Evolutionary conservation across 2,888 invertebrate species (phyloP).

Genomic region (Drosophila parthenogenetica): DNA sequence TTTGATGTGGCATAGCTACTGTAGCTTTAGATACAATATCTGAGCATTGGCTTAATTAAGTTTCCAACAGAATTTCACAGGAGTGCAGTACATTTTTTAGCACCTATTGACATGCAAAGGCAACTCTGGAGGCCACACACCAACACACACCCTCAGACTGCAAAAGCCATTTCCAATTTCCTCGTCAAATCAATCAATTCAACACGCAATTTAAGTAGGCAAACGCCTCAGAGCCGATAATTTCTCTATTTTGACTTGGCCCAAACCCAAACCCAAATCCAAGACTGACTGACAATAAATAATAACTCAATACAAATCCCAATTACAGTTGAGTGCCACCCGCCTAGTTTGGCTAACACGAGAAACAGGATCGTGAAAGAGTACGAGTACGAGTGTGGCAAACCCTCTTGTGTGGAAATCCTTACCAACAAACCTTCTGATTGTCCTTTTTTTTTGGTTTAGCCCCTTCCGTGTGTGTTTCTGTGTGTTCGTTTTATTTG

Average conservation of each 20-base stretch:
- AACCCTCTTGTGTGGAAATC: slow-evolving; percentile 50
- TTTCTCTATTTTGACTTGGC: slow-evolving; percentile 76
- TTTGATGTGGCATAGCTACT: slow-evolving; percentile 78
- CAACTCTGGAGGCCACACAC: slow-evolving; percentile 7
- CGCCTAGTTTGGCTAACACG: slow-evolving; percentile 61
- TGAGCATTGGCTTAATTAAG: slow-evolving; percentile 65
- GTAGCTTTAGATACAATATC: slow-evolving; percentile 61
- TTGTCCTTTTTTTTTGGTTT: slow-evolving; percentile 69
- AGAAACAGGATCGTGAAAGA: not conserved
- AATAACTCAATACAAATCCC: slow-evolving; percentile 82
- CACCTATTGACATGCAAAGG: slow-evolving; percentile 78
- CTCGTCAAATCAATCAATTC: slow-evolving; percentile 78
- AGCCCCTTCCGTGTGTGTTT: slow-evolving; percentile 36
- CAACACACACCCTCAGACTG: not conserved
- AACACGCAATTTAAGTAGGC: slow-evolving; percentile 75
- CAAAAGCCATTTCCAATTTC: slow-evolving; percentile 24
- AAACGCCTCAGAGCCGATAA: slow-evolving; percentile 53
- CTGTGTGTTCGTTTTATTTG: slow-evolving; percentile 78
- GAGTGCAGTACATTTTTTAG: slow-evolving; percentile 70
- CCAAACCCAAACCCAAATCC: not conserved
- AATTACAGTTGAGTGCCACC: slow-evolving; percentile 78
- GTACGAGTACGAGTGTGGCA: slow-evolving; percentile 15
- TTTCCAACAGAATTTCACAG: slow-evolving; percentile 60
- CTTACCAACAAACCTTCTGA: slow-evolving; percentile 69
- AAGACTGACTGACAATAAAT: slow-evolving; percentile 67